Evolutionary conservation across 2,113 vertebrate genomes (phyloP), one percentile per base, ranked within the genome.

Genomic region (Prinia subflava): DNA sequence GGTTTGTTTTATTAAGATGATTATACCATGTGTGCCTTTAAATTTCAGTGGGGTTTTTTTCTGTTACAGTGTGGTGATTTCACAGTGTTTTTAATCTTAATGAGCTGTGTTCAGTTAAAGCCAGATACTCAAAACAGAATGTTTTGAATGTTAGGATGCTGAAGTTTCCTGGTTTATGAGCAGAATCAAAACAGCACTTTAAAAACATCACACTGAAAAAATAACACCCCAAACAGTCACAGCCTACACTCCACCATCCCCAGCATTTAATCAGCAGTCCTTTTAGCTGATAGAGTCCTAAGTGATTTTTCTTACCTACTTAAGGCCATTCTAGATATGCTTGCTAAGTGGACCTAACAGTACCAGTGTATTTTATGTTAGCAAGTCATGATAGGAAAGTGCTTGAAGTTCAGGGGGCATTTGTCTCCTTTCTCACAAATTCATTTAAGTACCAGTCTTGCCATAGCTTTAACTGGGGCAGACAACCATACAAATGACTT

Each of bases 401-500:
- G 98, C 98, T 98, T 96, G 92, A 96, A 97, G 98, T 99, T 99
- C 98, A 98, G 98, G 96, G 98, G 98, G 98, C 98, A 98, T 96
- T 96, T 97, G 96, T 98, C 97, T 98, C 95, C 96, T 98, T 98
- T 97, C 97, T 98, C 95, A 93, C 95, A 98, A 97, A 98, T 98
- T 98, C 98, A 97, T 98, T 98, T 98, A 98, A 98, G 96, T 97
- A 98, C 97, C 97, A 97, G 97, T 98, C 97, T 97, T 98, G 96
- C 97, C 95, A 94, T 94, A 96, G 97, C 97, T 98, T 96, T 98
- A 98, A 98, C 98, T 97, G 95, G 97, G 97, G 98, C 98, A 98
- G 98, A 98, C 98, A 98, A 97, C 98, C 97, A 97, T 97, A 98
- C 98, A 98, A 98, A 98, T 98, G 98, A 98, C 97, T 98, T 98